phyloP scores from a whole-genome alignment of 1,140 invertebrate genomes.

The Trichogramma pretiosum region DNA sequence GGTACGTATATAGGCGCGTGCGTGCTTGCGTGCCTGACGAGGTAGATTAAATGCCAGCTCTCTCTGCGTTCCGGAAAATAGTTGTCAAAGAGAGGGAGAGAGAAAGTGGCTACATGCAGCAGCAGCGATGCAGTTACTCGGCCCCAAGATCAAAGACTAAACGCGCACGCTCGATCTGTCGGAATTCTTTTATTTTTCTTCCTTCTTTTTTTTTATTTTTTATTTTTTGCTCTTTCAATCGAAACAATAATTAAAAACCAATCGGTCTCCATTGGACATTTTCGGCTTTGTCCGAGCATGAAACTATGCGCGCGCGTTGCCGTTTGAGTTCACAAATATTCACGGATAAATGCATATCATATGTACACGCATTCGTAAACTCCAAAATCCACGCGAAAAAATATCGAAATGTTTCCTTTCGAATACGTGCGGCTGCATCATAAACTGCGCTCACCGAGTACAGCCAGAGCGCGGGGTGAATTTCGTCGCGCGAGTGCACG shows the following conservation, averaged over 20 bases:
- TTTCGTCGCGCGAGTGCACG: no score
- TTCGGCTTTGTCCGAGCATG: constrained; percentile 8
- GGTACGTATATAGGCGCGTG: no score
- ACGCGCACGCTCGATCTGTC: constrained; percentile 6
- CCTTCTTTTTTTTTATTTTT: no score
- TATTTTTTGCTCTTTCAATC: no score
- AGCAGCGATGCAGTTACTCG: no score
- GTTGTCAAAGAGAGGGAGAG: constrained; percentile 5
- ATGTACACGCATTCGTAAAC: no score
- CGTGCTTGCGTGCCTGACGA: no score
- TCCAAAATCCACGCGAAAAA: constrained; percentile 6
- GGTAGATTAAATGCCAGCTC: background rate
- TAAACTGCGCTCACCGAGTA: no score
- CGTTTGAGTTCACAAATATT: constrained; percentile 16
- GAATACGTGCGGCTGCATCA: no score
- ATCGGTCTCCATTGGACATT: constrained; percentile 13
- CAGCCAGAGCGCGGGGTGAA: no score
- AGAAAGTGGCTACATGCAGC: constrained; percentile 9
- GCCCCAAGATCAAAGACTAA: constrained; percentile 17
- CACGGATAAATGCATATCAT: no score
- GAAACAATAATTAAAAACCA: constrained; percentile 18
- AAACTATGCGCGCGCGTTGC: constrained; percentile 7
- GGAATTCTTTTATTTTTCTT: constrained; percentile 5
- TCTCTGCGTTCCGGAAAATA: background rate
- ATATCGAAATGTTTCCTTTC: constrained; percentile 14